Base-by-base conservation (phyloP, 1,140 invertebrate genomes). In the Trachelipus rathkii region DNA sequence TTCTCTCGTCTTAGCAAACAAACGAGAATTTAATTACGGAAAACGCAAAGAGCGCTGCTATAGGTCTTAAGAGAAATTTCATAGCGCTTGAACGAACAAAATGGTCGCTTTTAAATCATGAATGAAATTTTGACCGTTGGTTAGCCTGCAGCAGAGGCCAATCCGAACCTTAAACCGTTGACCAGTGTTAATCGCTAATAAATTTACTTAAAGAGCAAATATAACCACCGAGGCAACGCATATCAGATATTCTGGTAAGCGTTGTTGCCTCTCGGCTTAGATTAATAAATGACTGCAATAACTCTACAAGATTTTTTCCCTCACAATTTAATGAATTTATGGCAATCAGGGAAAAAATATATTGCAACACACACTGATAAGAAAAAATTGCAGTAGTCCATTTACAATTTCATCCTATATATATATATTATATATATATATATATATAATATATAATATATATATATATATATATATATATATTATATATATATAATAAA, bases 201-300 rank as follows among this genome's bases (percentile, higher is more conserved):
- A 60, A 60, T 60, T 60, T 60, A 3, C 2, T n/a, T n/a, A 8
- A 15, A 19, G 50, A 13, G 50, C 50, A 60, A 60, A 4, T n/a
- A 60, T n/a, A 60, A 60, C 50, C 19, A 60, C 50, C 50, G 19
- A 2, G 8, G 2, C 2, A 60, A 60, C 19, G 50, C 50, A 60
- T 19, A 60, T 60, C 50, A n/a, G 50, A 60, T 60, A 60, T n/a
- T 60, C 50, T 60, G 50, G 50, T n/a, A 19, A 19, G 11, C 50
- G 19, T 15, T 19, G 50, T 60, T 60, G 50, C 50, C 50, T n/a
- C 50, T 15, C 11, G 19, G 50, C 50, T 60, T 60, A 19, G 50
- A 60, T 60, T 60, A 60, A 60, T 60, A n/a, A 60, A 60, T 60
- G 50, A 60, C 50, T 60, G 50, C 50, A 60, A 60, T 60, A 60